Base-by-base conservation (phyloP, 2,888 invertebrate species). In the Petrolisthes cinctipes region DNA sequence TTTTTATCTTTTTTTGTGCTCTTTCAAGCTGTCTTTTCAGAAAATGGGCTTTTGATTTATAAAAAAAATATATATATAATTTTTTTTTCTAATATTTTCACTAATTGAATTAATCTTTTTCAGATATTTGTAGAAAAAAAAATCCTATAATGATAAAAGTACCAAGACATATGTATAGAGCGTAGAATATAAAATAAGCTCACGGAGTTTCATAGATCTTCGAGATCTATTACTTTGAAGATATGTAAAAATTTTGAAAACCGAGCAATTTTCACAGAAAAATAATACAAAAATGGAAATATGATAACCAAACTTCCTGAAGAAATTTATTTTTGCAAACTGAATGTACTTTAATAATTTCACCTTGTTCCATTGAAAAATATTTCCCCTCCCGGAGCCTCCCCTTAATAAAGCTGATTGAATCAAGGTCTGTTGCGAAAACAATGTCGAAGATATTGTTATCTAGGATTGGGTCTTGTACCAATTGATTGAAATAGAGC, bases 221-320 rank as follows among this genome's bases (percentile, higher is more conserved):
- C 20, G 23, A 75, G 75, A 75, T 75, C 75, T 75, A 75, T 75
- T 75, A 20, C 75, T 75, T 75, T 75, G 75, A 75, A 75, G 75
- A 75, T 75, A 75, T 75, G 75, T 75, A 7, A 75, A 75, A 14
- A 14, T 75, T 75, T n/a, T 23, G 7, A n/a, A 75, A 75, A 75
- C 7, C n/a, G 75, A 7, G 23, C 75, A 75, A 75, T 14, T 9
- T 14, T 14, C 7, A 75, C 20, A 14, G 11, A 20, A 7, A 7
- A 75, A 75, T 14, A 75, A 75, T 23, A 75, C 7, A 75, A 75
- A 14, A 75, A 14, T 7, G 20, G n/a, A 7, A 75, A 75, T 75
- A 75, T 75, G 75, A 23, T 75, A 75, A 75, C 11, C 23, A 75
- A 14, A 75, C 75, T 75, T 75, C 75, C 23, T 20, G 11, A 75